A percentile compares a stretch with the other conserved stretches of the same genome.
These are phyloP conservation scores for Meliscaeva auricollis DNA, from an alignment of 2,888 invertebrate genomes.

Conservation along the genomic window DNA sequence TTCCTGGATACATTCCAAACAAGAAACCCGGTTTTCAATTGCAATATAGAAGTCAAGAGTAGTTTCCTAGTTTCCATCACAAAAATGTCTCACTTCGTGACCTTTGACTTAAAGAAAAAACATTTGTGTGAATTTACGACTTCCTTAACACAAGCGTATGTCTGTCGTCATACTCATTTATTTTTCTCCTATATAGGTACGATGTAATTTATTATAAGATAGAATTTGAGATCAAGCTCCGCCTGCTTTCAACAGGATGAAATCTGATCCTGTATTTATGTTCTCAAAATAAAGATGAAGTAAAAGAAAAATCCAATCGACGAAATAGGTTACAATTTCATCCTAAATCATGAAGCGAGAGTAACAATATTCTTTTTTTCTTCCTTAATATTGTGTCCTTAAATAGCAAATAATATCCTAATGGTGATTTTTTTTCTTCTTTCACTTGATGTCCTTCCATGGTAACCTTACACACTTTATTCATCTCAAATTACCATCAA, in stretches of 20 bases:
- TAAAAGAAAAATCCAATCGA: neutral
- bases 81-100: slow-evolving; percentile 50
- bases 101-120: slow-evolving; percentile 1
- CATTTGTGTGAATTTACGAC: slow-evolving; percentile 56
- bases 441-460: slow-evolving; percentile 14
- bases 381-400: slow-evolving; percentile 34
- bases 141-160: slow-evolving; percentile 47
- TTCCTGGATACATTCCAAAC: neutral
- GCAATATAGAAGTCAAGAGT: neutral
- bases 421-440: slow-evolving; percentile 9
- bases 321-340: slow-evolving; percentile 25
- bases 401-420: slow-evolving; percentile 63
- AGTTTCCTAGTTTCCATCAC: neutral
- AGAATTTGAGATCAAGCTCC: slow-evolving; percentile 46
- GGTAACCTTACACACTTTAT: slow-evolving; percentile 62
- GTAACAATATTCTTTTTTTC: slow-evolving; percentile 22
- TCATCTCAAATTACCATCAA: slow-evolving; percentile 68
- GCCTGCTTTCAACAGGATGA: slow-evolving; percentile 72
- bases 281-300: neutral
- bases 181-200: slow-evolving; percentile 24
- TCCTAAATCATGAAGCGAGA: slow-evolving; percentile 23
- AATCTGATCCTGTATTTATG: slow-evolving; percentile 59
- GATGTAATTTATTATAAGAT: slow-evolving; percentile 54
- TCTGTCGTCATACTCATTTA: slow-evolving; percentile 34
- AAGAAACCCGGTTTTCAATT: neutral